Evolutionary conservation across 2,797 vertebrate species (phyloP), one percentile per base, ranked within the genome.

Genomic region (Pangasius sanitwongsei): DNA sequence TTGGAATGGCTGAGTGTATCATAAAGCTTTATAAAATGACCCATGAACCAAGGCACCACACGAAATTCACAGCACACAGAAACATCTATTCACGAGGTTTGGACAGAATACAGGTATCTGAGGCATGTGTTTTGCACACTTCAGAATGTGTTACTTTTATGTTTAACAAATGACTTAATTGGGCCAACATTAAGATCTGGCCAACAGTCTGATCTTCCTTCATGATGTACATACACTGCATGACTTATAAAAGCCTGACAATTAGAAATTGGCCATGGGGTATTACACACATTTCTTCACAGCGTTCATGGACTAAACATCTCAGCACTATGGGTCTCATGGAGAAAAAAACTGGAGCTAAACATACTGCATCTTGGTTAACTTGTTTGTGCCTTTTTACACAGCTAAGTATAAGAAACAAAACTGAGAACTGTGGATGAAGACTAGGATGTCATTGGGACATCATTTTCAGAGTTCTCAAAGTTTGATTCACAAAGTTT

Each of bases 11-110:
- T 67, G 9, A 80, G 31, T 80, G 65, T 1, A 70, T 70, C 16
- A 16, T 65, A 83, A 86, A 86, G 67, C 85, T 75, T 83, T 34
- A 83, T 18, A n/a, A 23, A 86, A 67, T 69, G 20, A 81, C 50
- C 53, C 20, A 61, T 59, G 59, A 87, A 82, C 28, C 70, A 89
- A 84, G 81, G 81, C 86, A 89, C 80, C 86, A 87, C 31, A 69
- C 72, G n/a, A 86, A 86, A 89, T 41, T 59, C 80, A 78, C 11
- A 83, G 80, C 80, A 87, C 88, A 87, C 48, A 63, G 34, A 77
- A 86, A 31, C 84, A 41, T 86, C 75, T 50, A 81, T 85, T 89
- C 72, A 86, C 37, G 31, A 41, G 15, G 20, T 13, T 67, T 12
- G 50, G 16, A 83, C 81, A 78, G 25, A 77, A 63, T 48, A 53